phyloP scores from a whole-genome alignment of 2,797 vertebrate species.

The Delichon dasypus region DNA sequence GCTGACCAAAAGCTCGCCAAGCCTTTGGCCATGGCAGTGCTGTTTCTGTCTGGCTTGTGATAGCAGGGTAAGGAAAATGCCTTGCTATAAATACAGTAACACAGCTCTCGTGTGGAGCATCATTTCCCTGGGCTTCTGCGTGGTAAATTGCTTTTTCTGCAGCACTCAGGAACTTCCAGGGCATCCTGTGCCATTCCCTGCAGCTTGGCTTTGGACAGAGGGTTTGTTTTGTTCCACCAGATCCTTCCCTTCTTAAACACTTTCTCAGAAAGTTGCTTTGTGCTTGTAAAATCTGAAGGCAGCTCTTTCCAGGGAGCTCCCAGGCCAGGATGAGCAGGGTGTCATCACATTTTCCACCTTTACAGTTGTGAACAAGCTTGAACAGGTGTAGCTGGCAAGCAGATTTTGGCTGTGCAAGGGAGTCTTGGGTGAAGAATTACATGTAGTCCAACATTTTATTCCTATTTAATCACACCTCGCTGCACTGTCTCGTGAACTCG shows the following conservation, averaged over 20 bases:
- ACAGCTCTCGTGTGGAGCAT: not conserved
- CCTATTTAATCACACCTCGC: not conserved
- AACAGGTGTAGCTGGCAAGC: not conserved
- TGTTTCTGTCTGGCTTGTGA: not conserved
- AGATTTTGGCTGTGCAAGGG: not conserved
- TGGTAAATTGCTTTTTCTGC: not conserved
- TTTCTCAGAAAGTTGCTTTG: not conserved
- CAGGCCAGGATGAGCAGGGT: accelerated
- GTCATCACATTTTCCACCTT: not conserved
- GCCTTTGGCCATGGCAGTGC: not conserved
- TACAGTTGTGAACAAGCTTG: not conserved
- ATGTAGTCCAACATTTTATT: not conserved
- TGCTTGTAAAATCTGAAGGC: not conserved
- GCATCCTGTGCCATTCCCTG: not conserved
- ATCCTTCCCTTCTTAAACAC: not conserved
- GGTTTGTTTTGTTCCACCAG: not conserved
- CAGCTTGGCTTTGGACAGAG: not conserved
- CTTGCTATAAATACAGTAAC: not conserved
- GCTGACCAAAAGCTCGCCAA: not conserved
- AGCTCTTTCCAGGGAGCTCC: not conserved
- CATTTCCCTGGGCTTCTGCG: not conserved
- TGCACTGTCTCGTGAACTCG: not conserved
- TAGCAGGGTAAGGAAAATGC: not conserved
- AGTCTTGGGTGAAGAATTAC: not conserved
- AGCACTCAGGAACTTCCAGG: accelerated